These are phyloP conservation scores for Notodonta ziczac DNA, from an alignment of 2,888 invertebrate species.

Conservation along the genomic window DNA sequence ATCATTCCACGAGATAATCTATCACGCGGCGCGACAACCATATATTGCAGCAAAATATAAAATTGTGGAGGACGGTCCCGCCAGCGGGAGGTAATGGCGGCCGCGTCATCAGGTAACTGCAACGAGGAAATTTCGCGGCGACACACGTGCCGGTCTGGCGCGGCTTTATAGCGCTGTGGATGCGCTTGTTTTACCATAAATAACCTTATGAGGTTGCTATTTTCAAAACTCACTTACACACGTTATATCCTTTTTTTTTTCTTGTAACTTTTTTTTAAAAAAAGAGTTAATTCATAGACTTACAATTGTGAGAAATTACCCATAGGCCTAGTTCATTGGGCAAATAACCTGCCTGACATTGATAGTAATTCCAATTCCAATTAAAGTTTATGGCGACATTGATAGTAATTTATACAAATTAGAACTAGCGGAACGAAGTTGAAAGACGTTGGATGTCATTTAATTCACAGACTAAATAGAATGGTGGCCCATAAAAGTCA, in stretches of 20 bases:
- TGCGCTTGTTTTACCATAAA: conserved; percentile 24
- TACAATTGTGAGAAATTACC: too few species aligned
- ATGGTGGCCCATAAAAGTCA: conserved; percentile 5
- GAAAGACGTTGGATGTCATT: too few species aligned
- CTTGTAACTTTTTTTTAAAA: too few species aligned
- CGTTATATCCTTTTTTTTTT: too few species aligned
- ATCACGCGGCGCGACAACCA: conserved; percentile 41
- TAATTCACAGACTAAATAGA: too few species aligned
- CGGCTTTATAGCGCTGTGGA: conserved; percentile 34
- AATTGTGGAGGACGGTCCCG: conserved; percentile 41
- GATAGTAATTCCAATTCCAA: too few species aligned
- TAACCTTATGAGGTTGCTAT: background rate
- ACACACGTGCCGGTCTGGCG: conserved; percentile 48
- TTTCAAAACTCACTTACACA: background rate
- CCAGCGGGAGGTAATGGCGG: conserved; percentile 40
- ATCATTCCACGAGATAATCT: conserved; percentile 41
- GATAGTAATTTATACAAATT: too few species aligned
- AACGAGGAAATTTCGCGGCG: conserved; percentile 55
- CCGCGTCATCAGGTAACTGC: conserved; percentile 65
- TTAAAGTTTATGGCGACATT: too few species aligned
- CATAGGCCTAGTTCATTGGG: too few species aligned
- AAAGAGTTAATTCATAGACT: too few species aligned
- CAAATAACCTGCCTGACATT: too few species aligned
- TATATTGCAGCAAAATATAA: conserved; percentile 54
- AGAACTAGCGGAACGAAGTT: too few species aligned